Percentiles rank a stretch among this genome's conserved stretches.
Evolutionary conservation across 2,797 vertebrate genomes (phyloP).

Genomic region (Cossypha caffra): DNA sequence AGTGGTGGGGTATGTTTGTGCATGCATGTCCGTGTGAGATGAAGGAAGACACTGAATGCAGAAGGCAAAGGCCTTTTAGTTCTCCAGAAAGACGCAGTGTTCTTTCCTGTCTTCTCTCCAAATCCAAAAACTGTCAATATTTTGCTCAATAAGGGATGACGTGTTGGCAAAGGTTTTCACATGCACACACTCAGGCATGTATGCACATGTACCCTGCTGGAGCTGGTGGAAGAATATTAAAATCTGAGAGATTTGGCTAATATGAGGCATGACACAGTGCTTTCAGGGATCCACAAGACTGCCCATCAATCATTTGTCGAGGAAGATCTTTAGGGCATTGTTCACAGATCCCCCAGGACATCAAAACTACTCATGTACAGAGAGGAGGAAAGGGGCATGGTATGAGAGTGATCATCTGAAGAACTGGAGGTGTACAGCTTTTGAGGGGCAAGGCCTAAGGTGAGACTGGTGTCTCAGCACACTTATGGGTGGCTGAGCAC

Average conservation of each 20-base stretch:
- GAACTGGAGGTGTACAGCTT: background rate
- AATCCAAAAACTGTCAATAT: constrained; percentile 52
- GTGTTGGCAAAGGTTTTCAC: constrained; percentile 4
- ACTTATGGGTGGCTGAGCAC: background rate
- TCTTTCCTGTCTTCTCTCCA: background rate
- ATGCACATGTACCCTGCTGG: background rate
- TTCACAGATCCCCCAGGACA: background rate
- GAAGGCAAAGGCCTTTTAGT: background rate
- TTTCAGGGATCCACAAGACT: background rate
- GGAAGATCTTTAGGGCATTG: background rate
- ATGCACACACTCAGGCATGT: background rate
- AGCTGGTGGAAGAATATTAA: background rate
- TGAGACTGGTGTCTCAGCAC: background rate
- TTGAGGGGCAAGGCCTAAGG: background rate
- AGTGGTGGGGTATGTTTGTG: background rate
- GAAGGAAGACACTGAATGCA: background rate
- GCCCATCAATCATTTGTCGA: background rate
- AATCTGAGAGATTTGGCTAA: background rate
- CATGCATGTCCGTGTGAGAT: rapidly evolving
- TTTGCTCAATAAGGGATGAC: constrained; percentile 17
- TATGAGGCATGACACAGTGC: background rate
- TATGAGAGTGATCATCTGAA: background rate
- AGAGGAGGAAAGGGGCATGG: background rate
- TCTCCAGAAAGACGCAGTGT: background rate
- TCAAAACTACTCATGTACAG: background rate